A percentile compares a stretch with the other conserved stretches of the same genome.
phyloP scores from a whole-genome alignment of 1,140 invertebrate genomes.

The Bathynomus jamesi region DNA sequence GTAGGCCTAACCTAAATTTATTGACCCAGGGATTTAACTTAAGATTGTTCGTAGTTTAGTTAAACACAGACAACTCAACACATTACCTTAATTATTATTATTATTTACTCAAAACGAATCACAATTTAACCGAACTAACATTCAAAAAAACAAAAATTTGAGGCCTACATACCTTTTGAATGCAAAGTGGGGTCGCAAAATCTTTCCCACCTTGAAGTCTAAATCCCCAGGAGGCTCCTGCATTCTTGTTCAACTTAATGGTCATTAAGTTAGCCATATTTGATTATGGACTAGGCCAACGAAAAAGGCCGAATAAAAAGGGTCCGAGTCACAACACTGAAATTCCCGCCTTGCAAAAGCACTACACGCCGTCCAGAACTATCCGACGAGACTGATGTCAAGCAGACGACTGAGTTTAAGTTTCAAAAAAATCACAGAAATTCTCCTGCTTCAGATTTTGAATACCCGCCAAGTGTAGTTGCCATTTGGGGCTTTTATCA shows the following conservation, averaged over 20 bases:
- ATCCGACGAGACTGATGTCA: neutral
- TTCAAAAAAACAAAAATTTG: too few species aligned
- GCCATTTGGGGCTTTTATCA: too few species aligned
- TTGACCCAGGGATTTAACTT: too few species aligned
- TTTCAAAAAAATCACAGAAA: neutral
- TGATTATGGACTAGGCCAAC: neutral
- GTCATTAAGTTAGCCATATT: conserved; percentile 22
- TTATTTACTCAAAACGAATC: too few species aligned
- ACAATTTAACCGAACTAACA: too few species aligned
- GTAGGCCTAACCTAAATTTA: too few species aligned
- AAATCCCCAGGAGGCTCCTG: conserved; percentile 48
- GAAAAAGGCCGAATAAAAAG: neutral
- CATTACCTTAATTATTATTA: too few species aligned
- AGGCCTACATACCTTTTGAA: conserved; percentile 49
- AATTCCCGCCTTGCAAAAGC: neutral
- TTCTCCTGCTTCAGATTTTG: neutral
- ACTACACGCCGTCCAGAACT: neutral
- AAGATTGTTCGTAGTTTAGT: too few species aligned
- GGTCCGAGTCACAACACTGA: neutral
- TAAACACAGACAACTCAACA: too few species aligned
- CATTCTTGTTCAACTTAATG: conserved; percentile 25
- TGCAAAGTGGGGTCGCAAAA: conserved; percentile 47
- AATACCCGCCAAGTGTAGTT: neutral
- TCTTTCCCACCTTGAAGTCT: conserved; percentile 50
- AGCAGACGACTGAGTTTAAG: neutral